Conservation (phyloP, 2,888 invertebrate species). For the Scelioninae gen. 1 region DNA sequence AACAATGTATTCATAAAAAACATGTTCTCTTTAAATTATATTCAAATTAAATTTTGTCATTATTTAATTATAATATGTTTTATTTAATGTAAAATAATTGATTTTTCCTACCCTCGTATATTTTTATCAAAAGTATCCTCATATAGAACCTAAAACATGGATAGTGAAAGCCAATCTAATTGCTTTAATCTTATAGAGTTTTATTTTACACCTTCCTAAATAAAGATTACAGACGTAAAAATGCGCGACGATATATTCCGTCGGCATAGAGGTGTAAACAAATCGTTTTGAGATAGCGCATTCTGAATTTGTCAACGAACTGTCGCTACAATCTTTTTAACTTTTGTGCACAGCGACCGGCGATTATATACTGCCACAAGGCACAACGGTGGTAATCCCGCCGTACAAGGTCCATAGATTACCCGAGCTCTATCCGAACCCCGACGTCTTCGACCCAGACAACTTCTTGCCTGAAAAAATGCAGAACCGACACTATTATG, state of each 20-base stretch:
- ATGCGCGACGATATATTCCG: slow-evolving; percentile 22
- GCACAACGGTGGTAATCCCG: slow-evolving; percentile 88
- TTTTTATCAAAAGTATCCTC: not conserved
- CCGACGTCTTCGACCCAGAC: slow-evolving; percentile 92
- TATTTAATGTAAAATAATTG: no score
- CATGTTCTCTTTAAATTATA: no score
- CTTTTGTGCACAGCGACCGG: slow-evolving; percentile 85
- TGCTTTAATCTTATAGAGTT: slow-evolving; percentile 8
- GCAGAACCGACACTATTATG: slow-evolving; percentile 91
- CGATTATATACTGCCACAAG: slow-evolving; percentile 88
- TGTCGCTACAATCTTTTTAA: slow-evolving; percentile 64
- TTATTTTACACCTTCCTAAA: slow-evolving; percentile 9
- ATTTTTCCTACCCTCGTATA: no score
- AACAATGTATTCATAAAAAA: no score
- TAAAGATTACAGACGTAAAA: slow-evolving; percentile 46
- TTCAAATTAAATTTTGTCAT: no score
- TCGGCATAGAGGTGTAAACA: slow-evolving; percentile 18
- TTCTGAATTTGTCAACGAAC: slow-evolving; percentile 48
- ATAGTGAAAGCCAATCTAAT: slow-evolving; percentile 4
- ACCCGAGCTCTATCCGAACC: slow-evolving; percentile 90
- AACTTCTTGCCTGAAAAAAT: slow-evolving; percentile 93
- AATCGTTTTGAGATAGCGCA: slow-evolving; percentile 23
- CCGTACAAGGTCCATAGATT: slow-evolving; percentile 90
- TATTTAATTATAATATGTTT: no score
- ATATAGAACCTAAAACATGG: not conserved